Percentiles rank a stretch among this genome's conserved stretches.
phyloP scores from a whole-genome alignment of 2,797 vertebrate species.

The Takifugu ocellatus region DNA sequence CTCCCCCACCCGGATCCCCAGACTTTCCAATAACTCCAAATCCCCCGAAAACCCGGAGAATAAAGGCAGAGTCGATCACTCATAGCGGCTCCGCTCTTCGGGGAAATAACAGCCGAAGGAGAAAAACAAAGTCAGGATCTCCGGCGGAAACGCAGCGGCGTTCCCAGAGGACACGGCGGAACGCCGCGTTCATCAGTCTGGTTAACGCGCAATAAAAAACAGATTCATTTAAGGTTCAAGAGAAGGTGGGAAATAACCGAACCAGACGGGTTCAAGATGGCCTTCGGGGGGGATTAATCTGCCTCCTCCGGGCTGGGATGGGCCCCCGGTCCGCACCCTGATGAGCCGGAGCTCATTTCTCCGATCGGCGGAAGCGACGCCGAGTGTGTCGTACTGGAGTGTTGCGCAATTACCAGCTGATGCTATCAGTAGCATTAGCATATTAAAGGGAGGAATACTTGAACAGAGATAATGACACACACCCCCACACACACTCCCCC shows the following conservation, averaged over 20 bases:
- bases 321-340: no score
- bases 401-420: slow-evolving; percentile 74
- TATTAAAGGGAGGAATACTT: slow-evolving; percentile 76
- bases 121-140: slow-evolving; percentile 71
- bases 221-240: slow-evolving; percentile 59
- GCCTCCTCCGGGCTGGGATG: no score
- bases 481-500: slow-evolving; percentile 41
- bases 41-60: slow-evolving; percentile 66
- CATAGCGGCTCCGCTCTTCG: slow-evolving; percentile 60
- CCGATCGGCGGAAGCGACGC: slow-evolving; percentile 39
- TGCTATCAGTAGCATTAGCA: slow-evolving; percentile 73
- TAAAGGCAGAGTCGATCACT: slow-evolving; percentile 70
- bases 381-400: slow-evolving; percentile 66
- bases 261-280: slow-evolving; percentile 28
- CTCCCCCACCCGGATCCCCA: slow-evolving; percentile 34
- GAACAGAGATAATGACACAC: slow-evolving; percentile 73
- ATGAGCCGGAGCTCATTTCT: slow-evolving; percentile 44
- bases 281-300: slow-evolving; percentile 42
- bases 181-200: slow-evolving; percentile 55
- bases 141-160: slow-evolving; percentile 33
- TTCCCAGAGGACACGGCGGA: slow-evolving; percentile 48
- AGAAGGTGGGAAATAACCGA: slow-evolving; percentile 32
- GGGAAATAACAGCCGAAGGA: slow-evolving; percentile 74
- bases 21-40: slow-evolving; percentile 72
- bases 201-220: slow-evolving; percentile 59